Conservation (phyloP, 2,888 invertebrate species). For the Chelonus formosanus region DNA sequence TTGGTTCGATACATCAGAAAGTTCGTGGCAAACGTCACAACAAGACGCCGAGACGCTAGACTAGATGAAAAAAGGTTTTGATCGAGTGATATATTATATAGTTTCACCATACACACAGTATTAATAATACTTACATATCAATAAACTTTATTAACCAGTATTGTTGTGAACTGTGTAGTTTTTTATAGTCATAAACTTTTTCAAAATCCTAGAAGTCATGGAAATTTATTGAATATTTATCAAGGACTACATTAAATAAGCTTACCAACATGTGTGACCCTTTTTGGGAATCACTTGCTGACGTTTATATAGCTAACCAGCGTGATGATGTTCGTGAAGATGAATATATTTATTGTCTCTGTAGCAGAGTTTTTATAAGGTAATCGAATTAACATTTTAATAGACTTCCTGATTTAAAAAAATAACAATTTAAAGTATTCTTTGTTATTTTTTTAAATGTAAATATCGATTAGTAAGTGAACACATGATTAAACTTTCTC, state of each 20-base stretch:
- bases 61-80: no score
- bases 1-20: no score
- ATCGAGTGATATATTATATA: no score
- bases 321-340: slow-evolving; percentile 65
- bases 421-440: not conserved
- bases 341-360: slow-evolving; percentile 74
- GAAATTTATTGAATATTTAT: no score
- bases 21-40: no score
- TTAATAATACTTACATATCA: no score
- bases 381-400: slow-evolving; percentile 59
- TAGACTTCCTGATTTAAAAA: not conserved
- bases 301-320: slow-evolving; percentile 68
- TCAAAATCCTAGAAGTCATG: no score
- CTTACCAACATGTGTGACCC: slow-evolving; percentile 64
- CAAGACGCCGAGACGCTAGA: no score
- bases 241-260: not conserved
- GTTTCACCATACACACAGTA: no score
- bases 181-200: no score
- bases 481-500: slow-evolving; percentile 19
- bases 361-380: slow-evolving; percentile 77
- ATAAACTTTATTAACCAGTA: no score
- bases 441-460: slow-evolving; percentile 8
- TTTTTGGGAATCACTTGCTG: slow-evolving; percentile 76
- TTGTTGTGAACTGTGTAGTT: no score
- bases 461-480: slow-evolving; percentile 23